These are phyloP conservation scores for Drosophila nikananu DNA, from an alignment of 1,140 invertebrate genomes.

Conservation along the genomic window DNA sequence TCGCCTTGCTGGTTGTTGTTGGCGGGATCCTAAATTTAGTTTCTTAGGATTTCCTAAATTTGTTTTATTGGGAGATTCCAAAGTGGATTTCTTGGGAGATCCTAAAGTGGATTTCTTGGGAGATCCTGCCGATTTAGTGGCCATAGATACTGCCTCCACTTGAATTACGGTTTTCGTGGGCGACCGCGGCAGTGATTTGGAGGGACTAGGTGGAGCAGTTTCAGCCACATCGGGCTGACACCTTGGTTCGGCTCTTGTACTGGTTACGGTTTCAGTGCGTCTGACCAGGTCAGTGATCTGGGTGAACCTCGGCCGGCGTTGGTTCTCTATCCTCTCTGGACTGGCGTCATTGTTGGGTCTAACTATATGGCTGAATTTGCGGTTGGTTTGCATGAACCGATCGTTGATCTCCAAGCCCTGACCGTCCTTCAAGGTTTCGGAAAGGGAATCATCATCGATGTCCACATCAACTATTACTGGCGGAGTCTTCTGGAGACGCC, in stretches of 20 bases:
- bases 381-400: conserved; percentile 65
- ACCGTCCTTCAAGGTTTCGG: conserved; percentile 18
- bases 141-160: background rate
- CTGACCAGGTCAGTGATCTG: conserved; percentile 67
- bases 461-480: conserved; percentile 71
- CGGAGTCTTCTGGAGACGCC: conserved; percentile 47
- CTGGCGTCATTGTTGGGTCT: conserved; percentile 27
- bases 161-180: conserved; percentile 15
- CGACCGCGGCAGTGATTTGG: conserved; percentile 35
- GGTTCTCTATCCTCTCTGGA: conserved; percentile 8
- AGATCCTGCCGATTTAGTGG: background rate
- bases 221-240: background rate
- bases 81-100: conserved; percentile 7
- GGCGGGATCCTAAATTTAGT: background rate
- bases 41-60: conserved; percentile 11
- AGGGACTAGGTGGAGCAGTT: conserved; percentile 31
- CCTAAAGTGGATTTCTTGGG: background rate
- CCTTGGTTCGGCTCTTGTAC: background rate
- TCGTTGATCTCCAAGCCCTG: conserved; percentile 69
- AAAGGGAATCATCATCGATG: conserved; percentile 48
- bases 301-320: conserved; percentile 60
- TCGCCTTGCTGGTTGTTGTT: conserved; percentile 5
- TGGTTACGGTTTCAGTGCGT: background rate
- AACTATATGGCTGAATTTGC: conserved; percentile 71
- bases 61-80: conserved; percentile 18